Evolutionary conservation across 2,797 vertebrate species (phyloP).

Genomic region (Podarcis siculus): DNA sequence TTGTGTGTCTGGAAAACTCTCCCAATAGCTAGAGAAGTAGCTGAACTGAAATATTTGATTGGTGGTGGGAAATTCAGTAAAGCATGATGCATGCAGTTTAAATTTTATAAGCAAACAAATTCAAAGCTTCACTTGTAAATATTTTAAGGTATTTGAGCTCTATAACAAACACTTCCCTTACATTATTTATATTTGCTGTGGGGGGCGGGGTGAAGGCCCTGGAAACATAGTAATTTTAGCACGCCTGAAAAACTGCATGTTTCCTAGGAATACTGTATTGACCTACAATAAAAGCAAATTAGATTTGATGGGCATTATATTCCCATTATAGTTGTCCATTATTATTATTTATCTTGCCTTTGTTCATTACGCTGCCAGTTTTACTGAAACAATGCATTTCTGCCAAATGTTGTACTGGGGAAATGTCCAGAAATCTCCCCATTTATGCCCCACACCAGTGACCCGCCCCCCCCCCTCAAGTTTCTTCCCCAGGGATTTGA

Average conservation of each 20-base stretch:
- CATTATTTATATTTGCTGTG: not conserved
- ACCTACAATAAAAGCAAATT: not conserved
- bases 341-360: not conserved
- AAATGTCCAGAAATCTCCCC: too few species aligned
- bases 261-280: not conserved
- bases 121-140: not conserved
- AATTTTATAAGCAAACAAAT: not conserved
- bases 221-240: not conserved
- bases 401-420: not conserved
- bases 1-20: not conserved
- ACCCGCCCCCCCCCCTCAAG: too few species aligned
- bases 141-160: not conserved
- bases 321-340: not conserved
- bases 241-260: not conserved
- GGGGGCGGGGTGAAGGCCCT: not conserved
- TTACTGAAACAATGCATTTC: not conserved
- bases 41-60: not conserved
- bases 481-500: not conserved
- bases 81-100: not conserved
- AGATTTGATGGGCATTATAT: not conserved
- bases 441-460: too few species aligned
- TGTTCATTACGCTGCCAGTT: not conserved
- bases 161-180: not conserved
- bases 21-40: not conserved
- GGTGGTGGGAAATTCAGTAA: not conserved